These are phyloP conservation scores for Megaceryle maxima DNA, from an alignment of 2,113 vertebrate species.

Conservation along the genomic window DNA sequence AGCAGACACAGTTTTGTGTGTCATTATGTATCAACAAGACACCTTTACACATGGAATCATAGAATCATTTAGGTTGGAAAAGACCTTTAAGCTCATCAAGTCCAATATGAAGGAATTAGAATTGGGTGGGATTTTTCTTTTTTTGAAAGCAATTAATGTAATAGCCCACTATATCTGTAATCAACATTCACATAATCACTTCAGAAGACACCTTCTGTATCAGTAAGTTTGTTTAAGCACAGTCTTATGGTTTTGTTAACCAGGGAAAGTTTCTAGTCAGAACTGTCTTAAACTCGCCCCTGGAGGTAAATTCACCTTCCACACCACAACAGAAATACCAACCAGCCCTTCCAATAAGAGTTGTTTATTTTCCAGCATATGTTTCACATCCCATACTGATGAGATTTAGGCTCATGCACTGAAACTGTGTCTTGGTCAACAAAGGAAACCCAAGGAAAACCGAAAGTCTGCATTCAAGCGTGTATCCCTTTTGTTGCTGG, in stretches of 20 bases:
- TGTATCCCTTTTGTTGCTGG: not conserved
- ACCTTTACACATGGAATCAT: not conserved
- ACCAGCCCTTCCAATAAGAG: not conserved
- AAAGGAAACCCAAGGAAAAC: not conserved
- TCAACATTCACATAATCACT: not conserved
- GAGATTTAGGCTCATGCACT: slow-evolving; percentile 16
- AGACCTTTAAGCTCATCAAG: not conserved
- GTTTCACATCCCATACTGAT: not conserved
- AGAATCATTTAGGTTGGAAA: not conserved
- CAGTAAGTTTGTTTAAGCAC: not conserved
- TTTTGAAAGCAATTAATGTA: not conserved
- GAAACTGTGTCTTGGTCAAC: not conserved
- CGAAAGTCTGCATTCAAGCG: not conserved
- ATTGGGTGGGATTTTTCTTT: not conserved
- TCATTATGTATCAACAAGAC: not conserved
- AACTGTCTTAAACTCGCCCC: not conserved
- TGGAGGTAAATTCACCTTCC: not conserved
- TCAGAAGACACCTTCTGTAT: not conserved
- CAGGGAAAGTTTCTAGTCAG: not conserved
- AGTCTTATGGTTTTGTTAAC: not conserved
- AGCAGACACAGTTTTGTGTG: not conserved
- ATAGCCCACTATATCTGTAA: not conserved
- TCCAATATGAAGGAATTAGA: not conserved
- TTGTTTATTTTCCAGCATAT: not conserved
- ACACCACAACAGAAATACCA: not conserved